Evolutionary conservation across 2,888 invertebrate genomes (phyloP).

Genomic region (Lasioglossum pauxillum): DNA sequence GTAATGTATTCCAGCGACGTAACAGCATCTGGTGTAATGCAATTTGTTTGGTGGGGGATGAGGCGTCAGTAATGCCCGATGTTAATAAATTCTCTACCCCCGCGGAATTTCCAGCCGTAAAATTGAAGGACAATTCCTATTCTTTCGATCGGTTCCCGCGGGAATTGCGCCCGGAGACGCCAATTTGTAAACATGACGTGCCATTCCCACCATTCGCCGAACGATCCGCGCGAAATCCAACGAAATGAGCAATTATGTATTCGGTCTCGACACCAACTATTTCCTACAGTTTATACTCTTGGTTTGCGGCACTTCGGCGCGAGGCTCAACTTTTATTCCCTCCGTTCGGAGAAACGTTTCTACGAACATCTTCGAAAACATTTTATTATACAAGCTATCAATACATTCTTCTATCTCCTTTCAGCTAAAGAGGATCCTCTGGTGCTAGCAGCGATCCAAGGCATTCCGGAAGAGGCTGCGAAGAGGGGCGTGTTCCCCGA

Average conservation of each 20-base stretch:
- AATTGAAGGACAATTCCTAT: slow-evolving; percentile 18
- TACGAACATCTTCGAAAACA: neutral
- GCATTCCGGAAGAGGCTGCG: slow-evolving; percentile 91
- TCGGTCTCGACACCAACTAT: neutral
- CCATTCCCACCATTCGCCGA: neutral
- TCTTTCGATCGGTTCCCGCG: slow-evolving; percentile 1
- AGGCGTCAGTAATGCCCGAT: slow-evolving; percentile 22
- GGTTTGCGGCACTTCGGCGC: neutral
- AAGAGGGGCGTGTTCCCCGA: slow-evolving; percentile 95
- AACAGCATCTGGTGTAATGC: slow-evolving; percentile 58
- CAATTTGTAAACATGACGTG: slow-evolving; percentile 11
- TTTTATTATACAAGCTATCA: too few species aligned
- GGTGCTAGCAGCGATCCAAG: slow-evolving; percentile 90
- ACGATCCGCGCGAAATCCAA: neutral
- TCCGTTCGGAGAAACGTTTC: neutral
- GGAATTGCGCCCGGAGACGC: neutral
- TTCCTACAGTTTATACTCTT: neutral
- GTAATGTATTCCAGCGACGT: slow-evolving; percentile 49
- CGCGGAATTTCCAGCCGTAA: slow-evolving; percentile 25
- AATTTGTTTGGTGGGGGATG: slow-evolving; percentile 39
- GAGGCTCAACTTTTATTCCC: neutral
- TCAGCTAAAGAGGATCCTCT: slow-evolving; percentile 91
- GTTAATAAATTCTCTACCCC: slow-evolving; percentile 47
- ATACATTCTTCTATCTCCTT: slow-evolving; percentile 2
- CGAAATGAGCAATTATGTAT: neutral